Evolutionary conservation across 1,140 invertebrate genomes (phyloP), one percentile per base, ranked within the genome.

Genomic region (Dolichoris vasculosae): DNA sequence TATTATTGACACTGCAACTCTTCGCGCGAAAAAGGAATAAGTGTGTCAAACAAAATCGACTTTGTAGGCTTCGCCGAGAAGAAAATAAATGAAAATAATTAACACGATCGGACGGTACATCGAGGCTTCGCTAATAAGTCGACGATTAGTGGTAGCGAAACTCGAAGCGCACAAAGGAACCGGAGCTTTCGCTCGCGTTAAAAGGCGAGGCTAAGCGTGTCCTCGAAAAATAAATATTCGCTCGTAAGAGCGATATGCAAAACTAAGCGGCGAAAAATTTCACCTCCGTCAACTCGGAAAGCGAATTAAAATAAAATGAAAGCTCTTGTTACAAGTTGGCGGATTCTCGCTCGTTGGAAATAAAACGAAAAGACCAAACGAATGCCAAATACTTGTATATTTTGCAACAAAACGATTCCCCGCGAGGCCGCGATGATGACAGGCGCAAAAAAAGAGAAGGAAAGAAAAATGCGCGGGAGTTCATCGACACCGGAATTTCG

Each of bases 401-500:
- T 55, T 77, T 51, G 75, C 46, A 55, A 77, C 75, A 15, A 38
- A 48, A 30, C 6, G 17, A 30, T 46, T 59, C 1, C 23, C 55
- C 55, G 55, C 55, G 55, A 26, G 55, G 55, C 9, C 55, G 55
- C 55, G 55, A 26, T 59, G 55, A 59, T 59, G 55, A 59, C 55
- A 26, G 55, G 2, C 23, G 55, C 43, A 75, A 46, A 75, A 40
- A 35, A 35, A 30, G 38, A 71, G 43, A 75, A 38, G 13, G n/a
- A 38, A 30, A 75, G 73, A 9, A 23, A 30, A 75, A 30, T 17
- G 30, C 17, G 9, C 9, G 26, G 0, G 3, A 17, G 82, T 75
- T 75, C 82, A 83, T 83, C 82, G 71, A 83, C 71, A 83, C 82
- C 71, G 82, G 69, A 83, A 83, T 83, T 83, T 76, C 59, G 73